Evolutionary conservation across 2,113 vertebrate genomes (phyloP).

Genomic region (Ornithorhynchus anatinus): DNA sequence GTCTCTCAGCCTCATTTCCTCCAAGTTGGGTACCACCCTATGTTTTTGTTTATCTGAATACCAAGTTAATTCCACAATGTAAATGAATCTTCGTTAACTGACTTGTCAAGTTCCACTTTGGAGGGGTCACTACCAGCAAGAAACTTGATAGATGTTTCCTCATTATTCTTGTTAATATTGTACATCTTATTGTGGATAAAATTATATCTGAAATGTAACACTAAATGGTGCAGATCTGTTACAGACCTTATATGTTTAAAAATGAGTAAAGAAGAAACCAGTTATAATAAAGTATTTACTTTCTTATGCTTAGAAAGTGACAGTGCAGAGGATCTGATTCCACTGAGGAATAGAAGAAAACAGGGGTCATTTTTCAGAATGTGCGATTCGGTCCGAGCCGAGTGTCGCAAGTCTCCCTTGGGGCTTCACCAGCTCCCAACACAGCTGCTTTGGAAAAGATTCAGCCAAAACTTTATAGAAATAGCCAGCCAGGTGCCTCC

Average conservation of each 20-base stretch:
- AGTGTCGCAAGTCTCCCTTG: not conserved
- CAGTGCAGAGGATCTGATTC: not conserved
- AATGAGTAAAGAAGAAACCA: constrained; percentile 41
- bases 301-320: not conserved
- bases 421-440: not conserved
- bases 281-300: constrained; percentile 62
- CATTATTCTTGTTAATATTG: constrained; percentile 38
- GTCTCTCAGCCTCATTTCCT: too few relatives aligned
- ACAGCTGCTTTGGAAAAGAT: too few relatives aligned
- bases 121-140: not conserved
- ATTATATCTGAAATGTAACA: constrained; percentile 35
- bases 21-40: not conserved
- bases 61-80: not conserved
- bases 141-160: not conserved
- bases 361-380: too few relatives aligned
- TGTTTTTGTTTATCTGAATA: not conserved
- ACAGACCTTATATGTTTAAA: constrained; percentile 34
- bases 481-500: too few relatives aligned
- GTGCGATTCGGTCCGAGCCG: not conserved
- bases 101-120: not conserved
- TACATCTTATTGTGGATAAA: constrained; percentile 51
- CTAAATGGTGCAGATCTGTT: constrained; percentile 37
- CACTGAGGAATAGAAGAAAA: not conserved
- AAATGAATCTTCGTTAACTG: not conserved
- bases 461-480: too few relatives aligned